Conservation (phyloP, 2,113 vertebrate species). For the Semnopithecus entellus region DNA sequence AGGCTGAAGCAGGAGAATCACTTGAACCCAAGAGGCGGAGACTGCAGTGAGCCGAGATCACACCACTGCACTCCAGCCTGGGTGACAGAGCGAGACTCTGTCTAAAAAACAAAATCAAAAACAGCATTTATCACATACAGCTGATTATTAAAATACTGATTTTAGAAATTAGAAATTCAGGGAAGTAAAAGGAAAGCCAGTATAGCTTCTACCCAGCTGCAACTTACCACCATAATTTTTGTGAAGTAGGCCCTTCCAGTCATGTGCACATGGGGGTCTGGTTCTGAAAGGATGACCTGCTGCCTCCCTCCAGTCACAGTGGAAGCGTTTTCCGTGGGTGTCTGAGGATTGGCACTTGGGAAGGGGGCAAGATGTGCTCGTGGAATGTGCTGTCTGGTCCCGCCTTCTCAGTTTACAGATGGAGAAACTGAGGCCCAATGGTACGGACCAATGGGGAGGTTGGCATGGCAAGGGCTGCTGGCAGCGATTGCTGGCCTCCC, state of each 20-base stretch:
- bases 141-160: neutral
- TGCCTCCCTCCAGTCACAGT: too few species aligned
- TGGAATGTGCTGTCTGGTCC: neutral
- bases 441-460: neutral
- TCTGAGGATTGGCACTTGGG: neutral
- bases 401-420: neutral
- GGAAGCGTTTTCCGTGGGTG: accelerated
- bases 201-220: neutral
- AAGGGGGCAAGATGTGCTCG: accelerated
- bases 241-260: neutral
- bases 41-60: too few species aligned
- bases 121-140: neutral
- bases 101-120: neutral
- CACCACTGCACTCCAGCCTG: too few species aligned
- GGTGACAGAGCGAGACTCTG: too few species aligned
- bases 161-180: neutral
- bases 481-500: accelerated
- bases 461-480: neutral
- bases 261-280: neutral
- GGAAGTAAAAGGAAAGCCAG: neutral
- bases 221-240: neutral
- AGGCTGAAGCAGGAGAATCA: too few species aligned
- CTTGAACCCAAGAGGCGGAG: too few species aligned
- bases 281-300: neutral
- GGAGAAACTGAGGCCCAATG: neutral